Evolutionary conservation across 1,140 invertebrate genomes (phyloP).

Genomic region (Lucilia sericata): DNA sequence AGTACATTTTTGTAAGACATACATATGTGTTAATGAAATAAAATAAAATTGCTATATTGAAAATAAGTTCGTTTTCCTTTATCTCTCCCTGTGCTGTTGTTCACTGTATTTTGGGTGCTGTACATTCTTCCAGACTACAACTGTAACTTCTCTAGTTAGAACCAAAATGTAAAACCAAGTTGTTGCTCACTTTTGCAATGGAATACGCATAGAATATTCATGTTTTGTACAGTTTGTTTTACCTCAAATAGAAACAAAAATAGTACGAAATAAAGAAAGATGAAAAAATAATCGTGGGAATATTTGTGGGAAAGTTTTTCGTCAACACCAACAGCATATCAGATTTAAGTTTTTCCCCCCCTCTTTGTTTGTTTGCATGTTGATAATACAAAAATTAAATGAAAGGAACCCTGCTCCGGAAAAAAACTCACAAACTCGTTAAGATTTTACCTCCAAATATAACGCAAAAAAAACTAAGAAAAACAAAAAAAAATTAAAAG

Average conservation of each 20-base stretch:
- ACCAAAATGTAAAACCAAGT: neutral
- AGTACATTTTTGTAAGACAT: no score
- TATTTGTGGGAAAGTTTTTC: conserved; percentile 21
- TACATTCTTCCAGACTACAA: neutral
- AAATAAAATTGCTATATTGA: no score
- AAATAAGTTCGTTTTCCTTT: no score
- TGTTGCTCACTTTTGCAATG: neutral
- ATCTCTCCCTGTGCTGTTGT: no score
- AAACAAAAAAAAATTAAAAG: neutral
- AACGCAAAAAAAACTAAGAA: neutral
- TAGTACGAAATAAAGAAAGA: neutral
- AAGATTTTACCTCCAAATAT: conserved; percentile 9
- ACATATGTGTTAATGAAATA: no score
- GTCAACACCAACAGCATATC: conserved; percentile 15
- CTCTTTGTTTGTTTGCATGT: conserved; percentile 7
- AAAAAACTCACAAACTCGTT: conserved; percentile 13
- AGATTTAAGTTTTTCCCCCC: neutral
- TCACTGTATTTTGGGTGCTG: neutral
- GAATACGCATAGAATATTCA: conserved; percentile 6
- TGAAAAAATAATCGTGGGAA: neutral
- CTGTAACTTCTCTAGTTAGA: neutral
- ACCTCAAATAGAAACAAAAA: conserved; percentile 10
- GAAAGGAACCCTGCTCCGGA: neutral
- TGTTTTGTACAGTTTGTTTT: conserved; percentile 16
- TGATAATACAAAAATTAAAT: conserved; percentile 2